These are phyloP conservation scores for Schlechtendalia chinensis DNA, from an alignment of 1,140 invertebrate genomes.

Conservation along the genomic window DNA sequence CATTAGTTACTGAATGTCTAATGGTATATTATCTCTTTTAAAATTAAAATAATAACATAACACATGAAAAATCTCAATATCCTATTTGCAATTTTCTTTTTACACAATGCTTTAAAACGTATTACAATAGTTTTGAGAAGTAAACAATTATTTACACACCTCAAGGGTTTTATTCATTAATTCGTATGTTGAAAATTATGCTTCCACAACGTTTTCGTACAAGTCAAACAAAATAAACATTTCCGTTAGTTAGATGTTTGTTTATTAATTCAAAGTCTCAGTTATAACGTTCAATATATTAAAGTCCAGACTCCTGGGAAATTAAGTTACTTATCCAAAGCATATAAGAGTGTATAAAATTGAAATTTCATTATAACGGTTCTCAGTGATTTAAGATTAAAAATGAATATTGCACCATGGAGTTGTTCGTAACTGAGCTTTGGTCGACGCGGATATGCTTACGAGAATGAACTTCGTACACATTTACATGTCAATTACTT, in stretches of 20 bases:
- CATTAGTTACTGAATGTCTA: too few species aligned
- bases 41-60: too few species aligned
- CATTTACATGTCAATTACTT: neutral
- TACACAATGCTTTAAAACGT: too few species aligned
- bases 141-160: neutral
- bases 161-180: neutral
- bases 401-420: neutral
- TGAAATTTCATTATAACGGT: conserved; percentile 11
- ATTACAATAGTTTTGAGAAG: too few species aligned
- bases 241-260: neutral
- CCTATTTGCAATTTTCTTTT: too few species aligned
- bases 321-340: conserved; percentile 2
- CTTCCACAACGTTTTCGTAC: neutral
- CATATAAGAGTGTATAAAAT: conserved; percentile 5
- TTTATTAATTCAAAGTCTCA: conserved; percentile 11
- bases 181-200: neutral
- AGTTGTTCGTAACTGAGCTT: neutral
- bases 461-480: neutral
- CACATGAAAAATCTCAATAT: too few species aligned
- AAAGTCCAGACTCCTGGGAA: conserved; percentile 27
- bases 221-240: neutral
- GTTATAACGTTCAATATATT: neutral
- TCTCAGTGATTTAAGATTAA: conserved; percentile 12
- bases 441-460: neutral
- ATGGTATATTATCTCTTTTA: too few species aligned